Conservation (phyloP, 2,888 invertebrate genomes). For the Sipha maydis region DNA sequence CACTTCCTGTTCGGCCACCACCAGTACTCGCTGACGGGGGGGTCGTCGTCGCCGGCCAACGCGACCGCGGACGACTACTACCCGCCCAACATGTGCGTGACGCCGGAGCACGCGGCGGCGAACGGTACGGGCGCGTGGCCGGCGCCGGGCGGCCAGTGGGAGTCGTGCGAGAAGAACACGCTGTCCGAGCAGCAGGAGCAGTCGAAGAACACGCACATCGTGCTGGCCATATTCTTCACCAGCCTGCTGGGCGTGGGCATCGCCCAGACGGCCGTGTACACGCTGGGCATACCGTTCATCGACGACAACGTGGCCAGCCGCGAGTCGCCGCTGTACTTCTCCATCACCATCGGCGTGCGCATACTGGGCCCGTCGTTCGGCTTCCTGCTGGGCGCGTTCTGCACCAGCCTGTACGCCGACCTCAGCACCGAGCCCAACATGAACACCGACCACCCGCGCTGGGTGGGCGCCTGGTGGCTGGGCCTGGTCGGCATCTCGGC, state of each 20-base stretch:
- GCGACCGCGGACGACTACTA: not conserved
- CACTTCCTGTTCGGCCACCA: constrained; percentile 85
- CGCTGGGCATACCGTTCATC: constrained; percentile 91
- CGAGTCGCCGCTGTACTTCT: constrained; percentile 92
- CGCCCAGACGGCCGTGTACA: constrained; percentile 92
- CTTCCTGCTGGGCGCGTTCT: constrained; percentile 88
- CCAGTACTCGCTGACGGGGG: constrained; percentile 66
- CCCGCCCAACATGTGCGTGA: too few species aligned
- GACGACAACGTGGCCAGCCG: constrained; percentile 93
- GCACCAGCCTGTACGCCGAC: constrained; percentile 88
- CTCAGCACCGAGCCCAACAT: constrained; percentile 81
- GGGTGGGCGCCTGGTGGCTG: constrained; percentile 98
- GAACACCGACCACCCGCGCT: constrained; percentile 76
- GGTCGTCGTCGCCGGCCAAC: too few species aligned
- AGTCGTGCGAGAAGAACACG: constrained; percentile 73
- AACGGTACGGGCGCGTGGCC: not conserved
- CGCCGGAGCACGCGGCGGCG: not conserved
- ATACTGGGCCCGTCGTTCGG: constrained; percentile 91
- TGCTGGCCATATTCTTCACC: constrained; percentile 87
- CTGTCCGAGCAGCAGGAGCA: constrained; percentile 76
- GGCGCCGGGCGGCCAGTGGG: not conserved
- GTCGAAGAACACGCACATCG: constrained; percentile 81
- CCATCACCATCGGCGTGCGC: constrained; percentile 90
- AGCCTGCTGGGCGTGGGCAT: constrained; percentile 89
- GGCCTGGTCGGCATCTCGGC: constrained; percentile 87